Conservation (phyloP, 2,888 invertebrate genomes). For the Erebia aethiops region DNA sequence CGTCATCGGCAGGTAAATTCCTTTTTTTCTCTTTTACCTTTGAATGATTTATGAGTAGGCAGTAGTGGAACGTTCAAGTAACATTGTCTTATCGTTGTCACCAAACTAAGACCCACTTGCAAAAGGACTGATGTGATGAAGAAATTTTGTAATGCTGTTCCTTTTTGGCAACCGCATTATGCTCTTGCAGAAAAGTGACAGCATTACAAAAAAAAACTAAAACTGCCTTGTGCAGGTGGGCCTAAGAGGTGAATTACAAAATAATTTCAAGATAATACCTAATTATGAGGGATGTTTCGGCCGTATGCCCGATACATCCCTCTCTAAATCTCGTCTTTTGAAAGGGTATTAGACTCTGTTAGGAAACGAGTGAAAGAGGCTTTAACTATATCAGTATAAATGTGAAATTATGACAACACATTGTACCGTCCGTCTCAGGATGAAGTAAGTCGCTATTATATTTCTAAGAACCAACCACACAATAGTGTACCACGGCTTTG, state of each 20-base stretch:
- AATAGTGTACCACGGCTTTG: conserved; percentile 72
- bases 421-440: conserved; percentile 70
- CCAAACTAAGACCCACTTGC: no score
- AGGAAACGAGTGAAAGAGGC: background rate
- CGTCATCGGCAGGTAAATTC: conserved; percentile 2
- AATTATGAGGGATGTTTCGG: no score
- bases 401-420: conserved; percentile 73
- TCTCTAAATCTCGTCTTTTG: background rate
- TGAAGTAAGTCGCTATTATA: conserved; percentile 79
- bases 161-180: no score
- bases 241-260: background rate
- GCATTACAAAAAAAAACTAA: no score
- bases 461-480: conserved; percentile 68
- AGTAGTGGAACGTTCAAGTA: no score
- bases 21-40: conserved; percentile 4
- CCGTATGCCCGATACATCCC: background rate
- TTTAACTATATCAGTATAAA: conserved; percentile 52
- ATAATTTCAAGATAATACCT: background rate
- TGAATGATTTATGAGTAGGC: background rate
- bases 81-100: no score
- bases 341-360: background rate
- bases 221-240: no score
- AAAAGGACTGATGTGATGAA: no score
- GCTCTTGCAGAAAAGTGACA: no score
- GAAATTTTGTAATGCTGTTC: no score